Percentiles rank a stretch among this genome's conserved stretches.
Evolutionary conservation across 2,797 vertebrate species (phyloP).

Genomic region (Aphelocoma californica): DNA sequence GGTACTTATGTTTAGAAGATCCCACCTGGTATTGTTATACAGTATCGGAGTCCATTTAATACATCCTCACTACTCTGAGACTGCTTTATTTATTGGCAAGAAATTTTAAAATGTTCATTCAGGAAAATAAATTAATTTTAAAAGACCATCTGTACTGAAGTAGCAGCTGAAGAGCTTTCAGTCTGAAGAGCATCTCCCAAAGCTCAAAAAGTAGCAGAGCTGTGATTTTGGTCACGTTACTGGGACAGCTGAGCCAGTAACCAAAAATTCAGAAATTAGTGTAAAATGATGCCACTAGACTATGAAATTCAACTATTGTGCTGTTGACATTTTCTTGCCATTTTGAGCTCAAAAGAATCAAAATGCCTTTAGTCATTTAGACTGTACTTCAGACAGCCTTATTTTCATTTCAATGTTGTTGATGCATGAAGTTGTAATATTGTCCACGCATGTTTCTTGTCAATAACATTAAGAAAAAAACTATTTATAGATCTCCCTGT

Average conservation of each 20-base stretch:
- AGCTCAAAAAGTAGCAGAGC: neutral
- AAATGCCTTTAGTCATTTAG: conserved; percentile 28
- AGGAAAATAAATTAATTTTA: neutral
- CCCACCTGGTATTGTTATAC: neutral
- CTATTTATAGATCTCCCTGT: conserved; percentile 6
- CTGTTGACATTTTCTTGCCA: conserved; percentile 38
- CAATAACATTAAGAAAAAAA: neutral
- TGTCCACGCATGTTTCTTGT: conserved; percentile 12
- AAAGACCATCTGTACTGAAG: neutral
- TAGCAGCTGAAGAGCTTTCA: neutral
- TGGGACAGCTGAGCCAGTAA: conserved; percentile 28
- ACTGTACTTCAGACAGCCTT: neutral
- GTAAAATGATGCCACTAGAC: conserved; percentile 26
- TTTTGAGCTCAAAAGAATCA: conserved; percentile 44
- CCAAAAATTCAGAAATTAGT: conserved; percentile 37
- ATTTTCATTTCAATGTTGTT: conserved; percentile 22
- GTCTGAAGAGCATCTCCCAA: neutral
- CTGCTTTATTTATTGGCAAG: neutral
- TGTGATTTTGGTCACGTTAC: neutral
- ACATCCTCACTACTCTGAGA: neutral
- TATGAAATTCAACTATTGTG: conserved; percentile 36
- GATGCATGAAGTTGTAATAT: neutral
- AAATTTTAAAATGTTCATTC: neutral
- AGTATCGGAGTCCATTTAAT: neutral
- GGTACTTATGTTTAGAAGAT: neutral